Base-by-base conservation (phyloP, 2,888 invertebrate species). In the Sarcophaga subvicina region DNA sequence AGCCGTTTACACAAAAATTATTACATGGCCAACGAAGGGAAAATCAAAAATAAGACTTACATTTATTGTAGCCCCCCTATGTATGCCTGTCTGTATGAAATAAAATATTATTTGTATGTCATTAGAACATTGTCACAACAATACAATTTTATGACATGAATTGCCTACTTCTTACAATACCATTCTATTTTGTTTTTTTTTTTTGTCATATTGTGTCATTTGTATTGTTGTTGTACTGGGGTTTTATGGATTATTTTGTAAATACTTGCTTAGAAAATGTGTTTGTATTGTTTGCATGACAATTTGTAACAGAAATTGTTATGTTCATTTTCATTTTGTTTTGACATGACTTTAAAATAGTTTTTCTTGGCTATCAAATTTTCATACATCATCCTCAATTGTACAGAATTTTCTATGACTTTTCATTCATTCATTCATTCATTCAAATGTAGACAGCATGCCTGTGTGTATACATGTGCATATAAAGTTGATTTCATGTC, bases 131-230 rank as follows among this genome's bases (percentile, higher is more conserved):
- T 83, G 82, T 80, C 79, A 82, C 49, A 82, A 79, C 49, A 79
- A 86, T 82, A 86, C 67, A 25, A 76, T 86, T 82, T 79, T 79
- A 14, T 72, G 75, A 82, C 79, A 86, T 76, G 67, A 82, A 86
- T 86, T 82, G 79, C 82, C 82, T 80, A 76, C 62, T 83, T 82
- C 76, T 70, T 62, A 54, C 54, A 54, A 4, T 54, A 17, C 54
- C 5, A 14, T 54, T 12, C 66, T 37, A 11, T 69, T 62, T 27
- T 54, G 70, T 49, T 22, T 22, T 22, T 22, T 22, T 22, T 22
- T 22, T 54, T 37, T 63, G 5, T 73, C 12, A 22, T 22, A 22
- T 17, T 71, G 20, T 20, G 20, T 25, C 45, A 54, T 22, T 72
- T 27, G 11, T 11, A 12, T 14, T 59, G 8, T 59, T 72, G 49